Evolutionary conservation across 2,888 invertebrate species (phyloP).

Genomic region (Hypsopygia costalis): DNA sequence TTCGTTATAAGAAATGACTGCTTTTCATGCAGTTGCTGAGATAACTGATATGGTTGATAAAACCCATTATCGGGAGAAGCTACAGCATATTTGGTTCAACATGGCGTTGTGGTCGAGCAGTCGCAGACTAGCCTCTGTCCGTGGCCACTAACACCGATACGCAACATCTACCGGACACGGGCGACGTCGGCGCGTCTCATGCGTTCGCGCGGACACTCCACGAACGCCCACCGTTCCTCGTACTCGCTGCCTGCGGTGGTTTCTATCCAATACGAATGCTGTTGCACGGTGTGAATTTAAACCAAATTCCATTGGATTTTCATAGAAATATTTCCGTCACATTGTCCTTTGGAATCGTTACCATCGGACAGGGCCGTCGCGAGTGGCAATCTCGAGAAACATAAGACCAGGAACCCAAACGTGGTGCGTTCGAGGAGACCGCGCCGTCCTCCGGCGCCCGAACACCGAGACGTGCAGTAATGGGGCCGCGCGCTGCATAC

Average conservation of each 20-base stretch:
- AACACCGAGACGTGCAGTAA: conserved; percentile 69
- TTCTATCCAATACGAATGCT: too few relatives aligned
- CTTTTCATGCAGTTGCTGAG: too few relatives aligned
- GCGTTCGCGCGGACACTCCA: conserved; percentile 40
- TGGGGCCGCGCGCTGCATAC: conserved; percentile 75
- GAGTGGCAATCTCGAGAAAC: too few relatives aligned
- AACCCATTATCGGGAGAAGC: too few relatives aligned
- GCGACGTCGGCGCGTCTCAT: conserved; percentile 50
- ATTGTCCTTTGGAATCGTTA: too few relatives aligned
- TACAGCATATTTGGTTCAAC: conserved; percentile 45
- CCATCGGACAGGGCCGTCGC: too few relatives aligned
- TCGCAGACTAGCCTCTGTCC: conserved; percentile 56
- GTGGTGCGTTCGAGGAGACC: conserved; percentile 24
- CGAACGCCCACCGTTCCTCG: conserved; percentile 29
- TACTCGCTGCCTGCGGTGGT: conserved; percentile 4
- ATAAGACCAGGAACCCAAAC: neutral
- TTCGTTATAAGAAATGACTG: too few relatives aligned
- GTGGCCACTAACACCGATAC: conserved; percentile 71
- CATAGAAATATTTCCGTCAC: too few relatives aligned
- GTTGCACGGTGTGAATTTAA: too few relatives aligned
- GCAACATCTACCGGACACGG: conserved; percentile 75
- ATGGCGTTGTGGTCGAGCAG: conserved; percentile 40
- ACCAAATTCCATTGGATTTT: too few relatives aligned
- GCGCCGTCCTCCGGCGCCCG: conserved; percentile 37
- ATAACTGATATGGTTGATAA: too few relatives aligned